A percentile compares a stretch with the other conserved stretches of the same genome.
phyloP scores from a whole-genome alignment of 2,888 invertebrate species.

The Trichopria drosophilae region DNA sequence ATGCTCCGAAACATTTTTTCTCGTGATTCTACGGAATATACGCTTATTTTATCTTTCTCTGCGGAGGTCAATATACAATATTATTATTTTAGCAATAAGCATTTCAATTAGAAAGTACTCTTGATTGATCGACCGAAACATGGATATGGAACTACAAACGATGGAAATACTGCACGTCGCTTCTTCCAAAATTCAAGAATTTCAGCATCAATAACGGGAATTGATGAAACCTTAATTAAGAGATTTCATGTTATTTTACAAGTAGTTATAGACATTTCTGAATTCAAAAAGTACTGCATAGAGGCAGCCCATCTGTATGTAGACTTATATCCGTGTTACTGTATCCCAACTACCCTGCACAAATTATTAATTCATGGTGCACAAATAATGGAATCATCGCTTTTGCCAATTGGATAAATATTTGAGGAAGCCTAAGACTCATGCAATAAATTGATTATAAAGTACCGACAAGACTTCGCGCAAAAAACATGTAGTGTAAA shows the following conservation, averaged over 20 bases:
- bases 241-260: constrained; percentile 38
- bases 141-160: constrained; percentile 24
- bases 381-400: constrained; percentile 35
- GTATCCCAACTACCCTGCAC: constrained; percentile 44
- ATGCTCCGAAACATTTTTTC: too few relatives aligned
- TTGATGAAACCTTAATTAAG: constrained; percentile 40
- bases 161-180: constrained; percentile 27
- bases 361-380: constrained; percentile 41
- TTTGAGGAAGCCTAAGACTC: constrained; percentile 46
- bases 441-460: constrained; percentile 37
- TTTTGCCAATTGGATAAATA: constrained; percentile 41
- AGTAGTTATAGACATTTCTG: constrained; percentile 37
- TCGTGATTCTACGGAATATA: too few relatives aligned
- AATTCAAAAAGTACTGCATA: constrained; percentile 35
- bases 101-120: constrained; percentile 20
- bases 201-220: constrained; percentile 39
- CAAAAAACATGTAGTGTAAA: constrained; percentile 36
- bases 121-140: constrained; percentile 28
- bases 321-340: constrained; percentile 42
- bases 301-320: constrained; percentile 33
- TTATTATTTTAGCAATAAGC: too few relatives aligned
- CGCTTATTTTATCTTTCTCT: too few relatives aligned
- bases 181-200: constrained; percentile 24
- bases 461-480: constrained; percentile 36
- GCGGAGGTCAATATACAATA: too few relatives aligned